Evolutionary conservation across 2,113 vertebrate genomes (phyloP).

Genomic region (Stigmatopora nigra): DNA sequence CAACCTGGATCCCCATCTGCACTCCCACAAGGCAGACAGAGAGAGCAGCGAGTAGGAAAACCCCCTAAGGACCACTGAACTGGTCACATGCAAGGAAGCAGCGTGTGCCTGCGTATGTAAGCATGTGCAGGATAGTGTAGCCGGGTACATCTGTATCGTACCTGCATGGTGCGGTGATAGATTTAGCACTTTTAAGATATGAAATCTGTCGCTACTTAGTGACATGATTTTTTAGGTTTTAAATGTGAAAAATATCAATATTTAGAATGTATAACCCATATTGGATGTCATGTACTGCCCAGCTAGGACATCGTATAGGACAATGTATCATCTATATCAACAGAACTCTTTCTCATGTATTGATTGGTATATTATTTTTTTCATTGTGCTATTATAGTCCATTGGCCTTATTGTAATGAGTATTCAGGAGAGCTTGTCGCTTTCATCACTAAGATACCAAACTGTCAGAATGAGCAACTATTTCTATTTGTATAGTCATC

Average conservation of each 20-base stretch:
- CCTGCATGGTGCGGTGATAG: constrained; percentile 5
- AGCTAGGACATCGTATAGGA: no score
- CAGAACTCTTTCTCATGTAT: no score
- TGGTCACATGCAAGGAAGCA: constrained; percentile 20
- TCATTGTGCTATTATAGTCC: no score
- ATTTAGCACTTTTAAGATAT: background rate
- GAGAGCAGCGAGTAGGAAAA: constrained; percentile 49
- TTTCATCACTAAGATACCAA: background rate
- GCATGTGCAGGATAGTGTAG: background rate
- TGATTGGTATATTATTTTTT: no score
- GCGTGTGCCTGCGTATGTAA: constrained; percentile 6
- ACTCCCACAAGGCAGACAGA: constrained; percentile 48
- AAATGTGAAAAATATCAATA: no score
- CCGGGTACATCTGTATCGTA: constrained; percentile 15
- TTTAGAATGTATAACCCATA: no score
- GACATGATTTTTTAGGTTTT: background rate
- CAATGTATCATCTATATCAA: no score
- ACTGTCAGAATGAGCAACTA: background rate
- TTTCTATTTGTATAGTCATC: no score
- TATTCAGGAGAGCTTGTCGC: no score
- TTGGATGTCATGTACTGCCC: no score
- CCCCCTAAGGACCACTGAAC: constrained; percentile 30
- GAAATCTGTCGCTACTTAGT: background rate
- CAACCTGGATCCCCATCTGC: constrained; percentile 50
- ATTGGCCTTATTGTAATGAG: no score